Evolutionary conservation across 2,888 invertebrate species (phyloP).

Genomic region (Polymixis lichenea): DNA sequence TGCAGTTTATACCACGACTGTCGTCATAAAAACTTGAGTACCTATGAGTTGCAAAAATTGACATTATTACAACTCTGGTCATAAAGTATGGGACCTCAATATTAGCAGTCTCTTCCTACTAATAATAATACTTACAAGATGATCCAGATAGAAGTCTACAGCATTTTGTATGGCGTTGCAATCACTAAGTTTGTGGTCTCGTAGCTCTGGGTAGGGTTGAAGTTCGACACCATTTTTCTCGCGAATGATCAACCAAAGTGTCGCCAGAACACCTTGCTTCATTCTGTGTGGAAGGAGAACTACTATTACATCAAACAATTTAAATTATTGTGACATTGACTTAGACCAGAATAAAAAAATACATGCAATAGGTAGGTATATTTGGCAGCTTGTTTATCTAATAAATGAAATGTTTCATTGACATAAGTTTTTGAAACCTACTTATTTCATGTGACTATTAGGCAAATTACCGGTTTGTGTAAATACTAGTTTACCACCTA

Average conservation of each 20-base stretch:
- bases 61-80: background rate
- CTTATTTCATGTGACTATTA: background rate
- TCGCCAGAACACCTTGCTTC: slow-evolving; percentile 92
- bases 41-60: background rate
- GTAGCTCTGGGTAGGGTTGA: slow-evolving; percentile 92
- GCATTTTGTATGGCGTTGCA: slow-evolving; percentile 92
- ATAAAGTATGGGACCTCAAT: background rate
- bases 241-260: slow-evolving; percentile 88
- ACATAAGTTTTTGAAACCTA: background rate
- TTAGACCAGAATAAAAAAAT: background rate
- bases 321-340: background rate
- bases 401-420: slow-evolving; percentile 10
- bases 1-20: background rate
- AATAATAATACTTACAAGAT: slow-evolving; percentile 75
- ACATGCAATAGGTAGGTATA: background rate
- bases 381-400: background rate
- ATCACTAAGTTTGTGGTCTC: slow-evolving; percentile 92
- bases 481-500: background rate
- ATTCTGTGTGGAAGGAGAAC: slow-evolving; percentile 74
- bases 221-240: slow-evolving; percentile 74
- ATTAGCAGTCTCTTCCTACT: background rate
- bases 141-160: slow-evolving; percentile 91
- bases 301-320: background rate
- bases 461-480: slow-evolving; percentile 10
- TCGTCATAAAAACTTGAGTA: background rate